These are phyloP conservation scores for Nudaria mundana DNA, from an alignment of 2,888 invertebrate species.

Conservation along the genomic window DNA sequence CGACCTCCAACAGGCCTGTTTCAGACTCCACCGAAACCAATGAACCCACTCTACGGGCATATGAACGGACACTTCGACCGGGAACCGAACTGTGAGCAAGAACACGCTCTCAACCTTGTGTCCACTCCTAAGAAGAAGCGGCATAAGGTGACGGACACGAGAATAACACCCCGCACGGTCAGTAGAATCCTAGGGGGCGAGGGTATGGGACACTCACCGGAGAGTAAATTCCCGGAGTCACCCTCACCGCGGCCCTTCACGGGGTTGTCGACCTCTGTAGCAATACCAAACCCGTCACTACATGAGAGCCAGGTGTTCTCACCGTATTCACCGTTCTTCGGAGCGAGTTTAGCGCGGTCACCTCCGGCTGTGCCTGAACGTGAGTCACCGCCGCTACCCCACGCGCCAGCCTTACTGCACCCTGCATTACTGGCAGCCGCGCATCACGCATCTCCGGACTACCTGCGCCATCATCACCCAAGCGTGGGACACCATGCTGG, in stretches of 20 bases:
- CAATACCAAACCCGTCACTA: slow-evolving; percentile 97
- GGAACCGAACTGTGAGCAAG: slow-evolving; percentile 91
- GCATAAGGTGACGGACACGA: slow-evolving; percentile 97
- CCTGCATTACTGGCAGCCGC: slow-evolving; percentile 92
- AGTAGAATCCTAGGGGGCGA: slow-evolving; percentile 93
- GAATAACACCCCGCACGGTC: slow-evolving; percentile 94
- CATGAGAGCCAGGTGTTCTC: slow-evolving; percentile 97
- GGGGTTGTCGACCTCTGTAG: slow-evolving; percentile 96
- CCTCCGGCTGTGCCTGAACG: slow-evolving; percentile 86
- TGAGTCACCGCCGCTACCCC: slow-evolving; percentile 92
- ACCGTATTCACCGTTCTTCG: slow-evolving; percentile 95
- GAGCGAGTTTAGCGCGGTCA: slow-evolving; percentile 80
- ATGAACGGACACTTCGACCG: slow-evolving; percentile 84
- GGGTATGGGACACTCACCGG: slow-evolving; percentile 86
- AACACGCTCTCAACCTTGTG: slow-evolving; percentile 93
- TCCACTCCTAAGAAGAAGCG: slow-evolving; percentile 98
- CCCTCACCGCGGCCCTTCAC: slow-evolving; percentile 89
- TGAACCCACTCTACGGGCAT: slow-evolving; percentile 84
- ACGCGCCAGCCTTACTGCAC: slow-evolving; percentile 92
- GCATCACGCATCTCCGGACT: slow-evolving; percentile 91
- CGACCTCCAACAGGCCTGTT: slow-evolving; percentile 88
- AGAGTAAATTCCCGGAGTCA: slow-evolving; percentile 82
- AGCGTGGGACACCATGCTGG: slow-evolving; percentile 88
- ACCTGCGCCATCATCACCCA: slow-evolving; percentile 87
- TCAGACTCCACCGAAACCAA: slow-evolving; percentile 91